phyloP scores from a whole-genome alignment of 2,797 vertebrate species.

The Liparis tanakae region DNA sequence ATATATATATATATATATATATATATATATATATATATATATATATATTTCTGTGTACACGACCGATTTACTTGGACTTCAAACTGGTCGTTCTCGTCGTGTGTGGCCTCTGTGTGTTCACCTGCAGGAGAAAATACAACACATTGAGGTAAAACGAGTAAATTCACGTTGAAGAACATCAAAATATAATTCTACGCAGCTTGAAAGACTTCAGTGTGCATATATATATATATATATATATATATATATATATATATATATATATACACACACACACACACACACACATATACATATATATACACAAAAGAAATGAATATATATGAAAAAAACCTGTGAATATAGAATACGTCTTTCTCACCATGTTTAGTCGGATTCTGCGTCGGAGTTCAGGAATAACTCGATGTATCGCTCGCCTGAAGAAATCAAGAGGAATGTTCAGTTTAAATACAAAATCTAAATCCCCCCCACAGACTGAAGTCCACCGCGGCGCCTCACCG shows the following conservation, averaged over 20 bases:
- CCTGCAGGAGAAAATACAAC: conserved; percentile 37
- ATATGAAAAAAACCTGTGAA: no score
- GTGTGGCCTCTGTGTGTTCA: conserved; percentile 29
- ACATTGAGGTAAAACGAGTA: not conserved
- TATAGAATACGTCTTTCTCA: conserved; percentile 5
- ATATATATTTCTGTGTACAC: no score
- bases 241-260: no score
- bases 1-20: no score
- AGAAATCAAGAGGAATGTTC: not conserved
- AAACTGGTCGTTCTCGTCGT: no score
- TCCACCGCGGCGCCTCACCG: conserved; percentile 77
- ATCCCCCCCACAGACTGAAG: not conserved
- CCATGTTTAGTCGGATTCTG: conserved; percentile 15
- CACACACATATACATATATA: no score
- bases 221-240: no score
- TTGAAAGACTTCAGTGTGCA: no score
- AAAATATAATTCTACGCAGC: not conserved
- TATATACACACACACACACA: no score
- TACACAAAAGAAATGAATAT: no score
- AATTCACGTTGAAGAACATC: not conserved
- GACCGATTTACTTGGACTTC: not conserved
- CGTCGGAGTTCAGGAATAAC: conserved; percentile 87
- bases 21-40: no score
- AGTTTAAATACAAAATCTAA: not conserved
- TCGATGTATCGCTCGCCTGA: conserved; percentile 88